Conservation (phyloP, 2,888 invertebrate species). For the Harpalus rubripes region DNA sequence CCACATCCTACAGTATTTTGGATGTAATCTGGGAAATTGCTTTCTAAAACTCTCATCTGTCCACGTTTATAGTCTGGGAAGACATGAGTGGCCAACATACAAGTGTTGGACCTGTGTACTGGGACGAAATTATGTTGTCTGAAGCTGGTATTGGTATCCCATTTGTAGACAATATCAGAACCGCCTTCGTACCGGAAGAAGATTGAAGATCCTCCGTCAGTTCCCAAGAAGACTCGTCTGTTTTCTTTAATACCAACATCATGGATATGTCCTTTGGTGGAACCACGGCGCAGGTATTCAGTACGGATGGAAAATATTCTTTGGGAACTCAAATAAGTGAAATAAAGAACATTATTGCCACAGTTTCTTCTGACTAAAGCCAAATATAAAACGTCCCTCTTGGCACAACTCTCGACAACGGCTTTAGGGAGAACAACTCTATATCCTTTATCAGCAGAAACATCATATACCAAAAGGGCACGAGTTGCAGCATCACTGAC, state of each 20-base stretch:
- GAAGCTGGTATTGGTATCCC: slow-evolving; percentile 79
- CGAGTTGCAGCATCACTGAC: slow-evolving; percentile 85
- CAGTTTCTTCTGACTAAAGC: slow-evolving; percentile 81
- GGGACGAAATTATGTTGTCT: slow-evolving; percentile 77
- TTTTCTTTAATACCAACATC: slow-evolving; percentile 81
- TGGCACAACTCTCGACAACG: slow-evolving; percentile 78
- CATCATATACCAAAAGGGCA: slow-evolving; percentile 84
- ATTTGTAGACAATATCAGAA: slow-evolving; percentile 79
- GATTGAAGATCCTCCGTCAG: slow-evolving; percentile 81
- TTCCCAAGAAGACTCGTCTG: slow-evolving; percentile 82
- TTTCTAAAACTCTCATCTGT: slow-evolving; percentile 81
- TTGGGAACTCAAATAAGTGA: slow-evolving; percentile 83
- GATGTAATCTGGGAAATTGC: slow-evolving; percentile 83
- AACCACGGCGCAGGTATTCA: slow-evolving; percentile 81
- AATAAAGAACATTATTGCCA: slow-evolving; percentile 80
- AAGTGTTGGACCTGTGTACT: slow-evolving; percentile 79
- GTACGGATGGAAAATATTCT: slow-evolving; percentile 84
- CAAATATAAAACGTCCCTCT: slow-evolving; percentile 84
- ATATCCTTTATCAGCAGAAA: slow-evolving; percentile 82
- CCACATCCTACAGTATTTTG: slow-evolving; percentile 82
- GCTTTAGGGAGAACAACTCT: slow-evolving; percentile 82
- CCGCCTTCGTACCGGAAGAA: slow-evolving; percentile 82
- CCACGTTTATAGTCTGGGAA: slow-evolving; percentile 80
- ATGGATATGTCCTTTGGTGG: slow-evolving; percentile 78
- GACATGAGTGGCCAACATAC: slow-evolving; percentile 81